These are phyloP conservation scores for Spheniscus mendiculus DNA, from an alignment of 2,113 vertebrate species.

Conservation along the genomic window DNA sequence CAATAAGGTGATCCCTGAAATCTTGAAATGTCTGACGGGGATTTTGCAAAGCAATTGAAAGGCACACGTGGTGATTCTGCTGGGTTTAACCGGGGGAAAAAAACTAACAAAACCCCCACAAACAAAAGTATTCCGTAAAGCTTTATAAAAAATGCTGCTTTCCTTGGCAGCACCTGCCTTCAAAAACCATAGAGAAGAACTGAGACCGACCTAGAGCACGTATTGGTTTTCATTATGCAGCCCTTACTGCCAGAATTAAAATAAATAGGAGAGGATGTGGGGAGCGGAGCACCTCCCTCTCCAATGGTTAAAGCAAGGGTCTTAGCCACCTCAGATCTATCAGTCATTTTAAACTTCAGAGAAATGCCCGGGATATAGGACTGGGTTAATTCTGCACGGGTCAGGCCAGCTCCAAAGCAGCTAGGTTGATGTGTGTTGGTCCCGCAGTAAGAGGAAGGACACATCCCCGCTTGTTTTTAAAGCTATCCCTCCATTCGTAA, in stretches of 20 bases:
- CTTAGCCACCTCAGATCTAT: neutral
- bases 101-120: neutral
- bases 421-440: neutral
- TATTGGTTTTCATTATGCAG: neutral
- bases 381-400: neutral
- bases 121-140: neutral
- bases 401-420: neutral
- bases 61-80: rapidly evolving
- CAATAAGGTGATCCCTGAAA: neutral
- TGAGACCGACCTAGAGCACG: rapidly evolving
- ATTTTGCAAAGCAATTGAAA: neutral
- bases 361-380: neutral
- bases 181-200: neutral
- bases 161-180: neutral
- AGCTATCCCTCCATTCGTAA: neutral
- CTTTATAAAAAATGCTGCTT: neutral
- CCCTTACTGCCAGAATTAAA: neutral
- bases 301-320: neutral
- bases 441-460: neutral
- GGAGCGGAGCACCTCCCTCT: neutral
- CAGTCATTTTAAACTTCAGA: neutral
- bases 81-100: neutral
- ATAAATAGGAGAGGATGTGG: neutral
- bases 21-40: neutral
- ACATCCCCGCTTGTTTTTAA: neutral